Percentiles rank a stretch among this genome's conserved stretches.
Conservation (phyloP, 2,888 invertebrate genomes). For the Anticlea derivata region DNA sequence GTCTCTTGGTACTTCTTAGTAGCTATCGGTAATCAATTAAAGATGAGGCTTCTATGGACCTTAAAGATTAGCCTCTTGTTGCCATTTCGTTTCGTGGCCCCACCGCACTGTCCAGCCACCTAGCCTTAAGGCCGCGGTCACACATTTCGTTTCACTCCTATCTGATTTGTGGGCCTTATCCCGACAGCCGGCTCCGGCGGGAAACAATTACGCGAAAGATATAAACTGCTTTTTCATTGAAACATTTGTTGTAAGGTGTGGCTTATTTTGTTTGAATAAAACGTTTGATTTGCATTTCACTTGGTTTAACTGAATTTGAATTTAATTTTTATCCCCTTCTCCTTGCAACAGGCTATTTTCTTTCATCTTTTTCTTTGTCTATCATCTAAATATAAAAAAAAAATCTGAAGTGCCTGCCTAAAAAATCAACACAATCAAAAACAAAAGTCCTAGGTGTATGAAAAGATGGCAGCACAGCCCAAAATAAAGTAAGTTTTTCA, state of each 20-base stretch:
- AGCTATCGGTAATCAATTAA: too few species aligned
- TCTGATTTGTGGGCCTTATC: constrained; percentile 62
- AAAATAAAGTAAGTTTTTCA: too few species aligned
- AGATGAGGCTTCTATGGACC: too few species aligned
- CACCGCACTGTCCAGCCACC: constrained; percentile 30
- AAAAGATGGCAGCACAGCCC: too few species aligned
- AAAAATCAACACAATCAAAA: too few species aligned
- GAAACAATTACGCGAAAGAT: constrained; percentile 64
- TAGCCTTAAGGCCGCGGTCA: constrained; percentile 40
- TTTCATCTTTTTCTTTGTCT: too few species aligned
- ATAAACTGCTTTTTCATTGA: constrained; percentile 32
- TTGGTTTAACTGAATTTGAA: background rate
- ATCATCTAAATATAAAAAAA: too few species aligned
- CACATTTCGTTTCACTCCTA: constrained; percentile 61
- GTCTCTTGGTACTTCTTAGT: too few species aligned
- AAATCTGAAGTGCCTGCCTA: too few species aligned
- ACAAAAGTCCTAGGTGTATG: too few species aligned
- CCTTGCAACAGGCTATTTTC: too few species aligned
- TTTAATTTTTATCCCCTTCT: too few species aligned
- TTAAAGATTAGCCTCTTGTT: background rate
- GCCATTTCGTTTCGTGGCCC: constrained; percentile 33
- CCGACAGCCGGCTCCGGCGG: constrained; percentile 41
- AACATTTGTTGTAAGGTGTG: constrained; percentile 11
- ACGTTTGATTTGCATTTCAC: background rate
- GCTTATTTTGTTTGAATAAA: constrained; percentile 5